A percentile compares a stretch with the other conserved stretches of the same genome.
These are phyloP conservation scores for Chauna torquata DNA, from an alignment of 2,113 vertebrate genomes.

Conservation along the genomic window DNA sequence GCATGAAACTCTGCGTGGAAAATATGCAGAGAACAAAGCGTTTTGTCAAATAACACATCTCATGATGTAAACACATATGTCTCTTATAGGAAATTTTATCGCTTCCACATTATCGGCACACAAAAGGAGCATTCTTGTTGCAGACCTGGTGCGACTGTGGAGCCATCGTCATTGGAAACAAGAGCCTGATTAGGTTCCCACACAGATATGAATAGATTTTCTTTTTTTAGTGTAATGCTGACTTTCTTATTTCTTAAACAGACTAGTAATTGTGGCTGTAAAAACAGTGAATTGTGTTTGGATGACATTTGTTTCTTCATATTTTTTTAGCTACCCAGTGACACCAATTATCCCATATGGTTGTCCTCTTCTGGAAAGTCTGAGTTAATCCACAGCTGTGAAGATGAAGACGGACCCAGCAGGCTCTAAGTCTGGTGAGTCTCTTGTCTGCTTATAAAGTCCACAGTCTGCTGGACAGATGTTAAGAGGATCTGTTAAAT, in stretches of 20 bases:
- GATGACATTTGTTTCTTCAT: constrained; percentile 77
- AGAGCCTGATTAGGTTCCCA: constrained; percentile 95
- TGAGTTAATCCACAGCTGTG: constrained; percentile 84
- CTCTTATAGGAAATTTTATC: constrained; percentile 92
- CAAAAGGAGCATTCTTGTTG: constrained; percentile 93
- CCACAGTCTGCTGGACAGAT: constrained; percentile 89
- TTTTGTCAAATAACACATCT: constrained; percentile 89
- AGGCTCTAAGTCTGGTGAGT: constrained; percentile 78
- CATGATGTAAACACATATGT: constrained; percentile 92
- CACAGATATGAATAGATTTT: constrained; percentile 91
- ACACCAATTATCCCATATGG: constrained; percentile 77
- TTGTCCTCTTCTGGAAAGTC: constrained; percentile 80
- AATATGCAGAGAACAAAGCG: constrained; percentile 86
- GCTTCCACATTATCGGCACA: constrained; percentile 84
- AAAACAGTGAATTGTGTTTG: constrained; percentile 77
- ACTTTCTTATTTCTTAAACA: constrained; percentile 85
- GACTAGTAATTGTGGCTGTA: constrained; percentile 88
- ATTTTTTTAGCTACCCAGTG: constrained; percentile 73
- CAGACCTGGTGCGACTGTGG: constrained; percentile 84
- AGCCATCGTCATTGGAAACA: constrained; percentile 92
- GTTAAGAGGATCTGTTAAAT: constrained; percentile 83
- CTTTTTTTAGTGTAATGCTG: constrained; percentile 79
- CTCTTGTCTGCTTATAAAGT: constrained; percentile 78
- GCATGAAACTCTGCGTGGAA: constrained; percentile 78
- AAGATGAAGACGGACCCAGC: constrained; percentile 76